Evolutionary conservation across 2,113 vertebrate genomes (phyloP).

Genomic region (Theristicus caerulescens): DNA sequence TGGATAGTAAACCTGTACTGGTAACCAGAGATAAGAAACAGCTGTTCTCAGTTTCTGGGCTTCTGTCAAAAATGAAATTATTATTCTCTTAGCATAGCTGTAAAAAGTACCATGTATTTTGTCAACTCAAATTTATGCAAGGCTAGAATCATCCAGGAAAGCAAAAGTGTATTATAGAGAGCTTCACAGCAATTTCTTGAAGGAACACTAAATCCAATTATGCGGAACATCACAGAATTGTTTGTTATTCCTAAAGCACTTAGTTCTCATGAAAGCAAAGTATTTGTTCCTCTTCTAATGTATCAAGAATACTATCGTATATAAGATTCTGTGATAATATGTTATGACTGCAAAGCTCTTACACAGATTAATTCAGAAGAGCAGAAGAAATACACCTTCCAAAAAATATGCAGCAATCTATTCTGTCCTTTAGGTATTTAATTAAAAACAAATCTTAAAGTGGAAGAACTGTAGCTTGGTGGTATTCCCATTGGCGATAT

Average conservation of each 20-base stretch:
- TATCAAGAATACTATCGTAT: background rate
- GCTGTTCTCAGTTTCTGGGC: conserved; percentile 10
- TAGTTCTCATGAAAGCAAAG: conserved; percentile 20
- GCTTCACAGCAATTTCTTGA: conserved; percentile 47
- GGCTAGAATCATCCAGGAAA: conserved; percentile 46
- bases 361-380: conserved; percentile 25
- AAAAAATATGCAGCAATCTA: background rate
- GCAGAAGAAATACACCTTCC: background rate
- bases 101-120: conserved; percentile 44
- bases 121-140: conserved; percentile 59
- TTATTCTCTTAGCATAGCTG: conserved; percentile 41
- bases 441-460: background rate
- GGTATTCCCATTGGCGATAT: background rate
- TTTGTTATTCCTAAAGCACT: conserved; percentile 61
- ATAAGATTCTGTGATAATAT: conserved; percentile 41
- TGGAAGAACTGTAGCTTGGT: background rate
- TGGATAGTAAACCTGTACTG: conserved; percentile 12
- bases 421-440: background rate
- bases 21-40: conserved; percentile 63
- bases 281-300: conserved; percentile 42
- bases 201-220: conserved; percentile 51
- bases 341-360: conserved; percentile 43
- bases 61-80: conserved; percentile 45
- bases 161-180: conserved; percentile 8
- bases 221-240: conserved; percentile 26